Evolutionary conservation across 2,888 invertebrate species (phyloP).

Genomic region (Latrodectus elegans): DNA sequence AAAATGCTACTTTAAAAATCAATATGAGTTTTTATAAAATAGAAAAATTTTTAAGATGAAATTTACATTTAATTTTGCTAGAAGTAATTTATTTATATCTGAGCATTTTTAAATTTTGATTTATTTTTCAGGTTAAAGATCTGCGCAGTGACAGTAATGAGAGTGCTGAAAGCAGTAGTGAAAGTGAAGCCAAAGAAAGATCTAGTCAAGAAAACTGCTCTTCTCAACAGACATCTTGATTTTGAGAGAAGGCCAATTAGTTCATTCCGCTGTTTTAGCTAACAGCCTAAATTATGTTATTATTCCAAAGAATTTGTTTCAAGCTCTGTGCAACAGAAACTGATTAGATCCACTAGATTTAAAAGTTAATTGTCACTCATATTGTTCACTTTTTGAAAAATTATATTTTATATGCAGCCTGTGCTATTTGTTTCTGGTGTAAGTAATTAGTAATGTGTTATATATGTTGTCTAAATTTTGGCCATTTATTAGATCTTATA

Average conservation of each 20-base stretch:
- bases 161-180: conserved; percentile 32
- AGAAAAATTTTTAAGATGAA: too few relatives aligned
- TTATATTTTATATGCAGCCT: not conserved
- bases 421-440: not conserved
- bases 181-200: conserved; percentile 41
- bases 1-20: too few relatives aligned
- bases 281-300: conserved; percentile 17
- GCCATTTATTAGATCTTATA: not conserved
- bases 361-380: not conserved
- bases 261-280: conserved; percentile 50
- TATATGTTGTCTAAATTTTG: not conserved
- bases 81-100: too few relatives aligned
- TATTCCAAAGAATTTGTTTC: conserved; percentile 47
- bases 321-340: not conserved
- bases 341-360: not conserved
- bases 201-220: conserved; percentile 42
- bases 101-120: too few relatives aligned
- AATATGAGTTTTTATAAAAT: too few relatives aligned
- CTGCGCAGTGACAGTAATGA: conserved; percentile 69
- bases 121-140: conserved; percentile 59
- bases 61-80: too few relatives aligned
- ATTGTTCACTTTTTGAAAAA: not conserved
- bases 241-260: not conserved
- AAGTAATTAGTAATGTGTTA: not conserved
- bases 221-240: conserved; percentile 41